phyloP scores from a whole-genome alignment of 2,113 vertebrate genomes.

The Leucoraja erinaceus region DNA sequence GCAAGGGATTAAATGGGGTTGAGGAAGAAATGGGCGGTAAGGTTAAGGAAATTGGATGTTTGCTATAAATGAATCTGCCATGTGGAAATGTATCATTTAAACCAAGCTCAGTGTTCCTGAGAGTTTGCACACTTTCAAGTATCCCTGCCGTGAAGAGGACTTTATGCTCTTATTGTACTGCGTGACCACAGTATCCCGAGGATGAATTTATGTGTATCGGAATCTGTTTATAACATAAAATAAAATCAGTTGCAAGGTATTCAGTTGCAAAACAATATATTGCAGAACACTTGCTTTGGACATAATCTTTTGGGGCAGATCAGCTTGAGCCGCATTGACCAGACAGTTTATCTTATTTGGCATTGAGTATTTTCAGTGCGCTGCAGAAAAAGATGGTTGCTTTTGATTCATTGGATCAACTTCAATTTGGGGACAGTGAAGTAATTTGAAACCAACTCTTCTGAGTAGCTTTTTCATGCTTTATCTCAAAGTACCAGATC shows the following conservation, averaged over 20 bases:
- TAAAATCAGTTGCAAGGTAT: not conserved
- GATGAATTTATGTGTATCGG: not conserved
- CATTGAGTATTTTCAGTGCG: not conserved
- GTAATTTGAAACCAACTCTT: not conserved
- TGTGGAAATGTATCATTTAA: not conserved
- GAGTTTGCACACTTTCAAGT: not conserved
- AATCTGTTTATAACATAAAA: not conserved
- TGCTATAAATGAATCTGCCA: not conserved
- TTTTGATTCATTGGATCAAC: not conserved
- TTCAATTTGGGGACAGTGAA: not conserved
- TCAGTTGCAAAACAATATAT: not conserved
- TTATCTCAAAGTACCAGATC: not conserved
- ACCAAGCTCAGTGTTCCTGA: not conserved
- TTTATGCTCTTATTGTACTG: not conserved
- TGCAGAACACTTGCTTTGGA: not conserved
- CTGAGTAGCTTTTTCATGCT: not conserved
- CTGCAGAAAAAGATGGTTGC: not conserved
- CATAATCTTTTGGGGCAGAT: not conserved
- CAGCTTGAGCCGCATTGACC: not conserved
- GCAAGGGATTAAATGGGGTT: not conserved
- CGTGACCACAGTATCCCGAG: not conserved
- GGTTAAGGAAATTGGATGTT: not conserved
- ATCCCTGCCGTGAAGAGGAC: not conserved
- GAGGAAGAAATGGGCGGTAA: not conserved
- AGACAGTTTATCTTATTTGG: not conserved